Evolutionary conservation across 2,113 vertebrate species (phyloP), one percentile per base, ranked within the genome.

Genomic region (Archilochus colubris): DNA sequence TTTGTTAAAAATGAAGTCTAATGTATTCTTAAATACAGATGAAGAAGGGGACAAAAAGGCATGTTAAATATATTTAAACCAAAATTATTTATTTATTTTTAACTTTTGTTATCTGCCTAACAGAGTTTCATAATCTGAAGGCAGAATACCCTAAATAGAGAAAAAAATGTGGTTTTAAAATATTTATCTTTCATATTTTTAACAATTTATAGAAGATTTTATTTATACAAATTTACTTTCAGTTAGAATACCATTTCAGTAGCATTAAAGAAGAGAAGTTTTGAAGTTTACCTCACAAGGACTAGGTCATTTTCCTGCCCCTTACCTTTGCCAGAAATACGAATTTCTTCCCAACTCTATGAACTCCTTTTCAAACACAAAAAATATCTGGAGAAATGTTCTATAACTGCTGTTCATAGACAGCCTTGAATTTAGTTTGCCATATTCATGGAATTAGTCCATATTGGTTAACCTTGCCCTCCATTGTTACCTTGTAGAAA

Each of bases 191-290:
- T 81, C 12, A 66, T 74, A 7, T 57, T 51, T 61, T 96, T 62
- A 78, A 62, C 16, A 81, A 44, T 6, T 25, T 7, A 70, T 92
- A 40, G 4, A 54, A 88, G 36, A 31, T 72, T 0, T 3, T 61
- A 40, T 70, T 31, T 64, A 25, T 5, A 58, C 4, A 81, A 27
- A 81, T n/a, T 46, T 21, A 50, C 15, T 74, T 86, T 7, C 7
- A 55, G 2, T 50, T 74, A 78, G 4, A 73, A 61, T 72, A 63
- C 11, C 51, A 4, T 22, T 86, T 64, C 50, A 76, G 44, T 44
- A 80, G 0, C 43, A 13, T 18, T n/a, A 46, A 4, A 78, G 24
- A 78, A 86, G 64, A 50, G 0, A 46, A 0, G 12, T 19, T 54
- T 74, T 5, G 9, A 77, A 40, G 3, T 66, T 69, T 74, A 43